Base-by-base conservation (phyloP, 2,113 vertebrate genomes). In the Hylia prasina region DNA sequence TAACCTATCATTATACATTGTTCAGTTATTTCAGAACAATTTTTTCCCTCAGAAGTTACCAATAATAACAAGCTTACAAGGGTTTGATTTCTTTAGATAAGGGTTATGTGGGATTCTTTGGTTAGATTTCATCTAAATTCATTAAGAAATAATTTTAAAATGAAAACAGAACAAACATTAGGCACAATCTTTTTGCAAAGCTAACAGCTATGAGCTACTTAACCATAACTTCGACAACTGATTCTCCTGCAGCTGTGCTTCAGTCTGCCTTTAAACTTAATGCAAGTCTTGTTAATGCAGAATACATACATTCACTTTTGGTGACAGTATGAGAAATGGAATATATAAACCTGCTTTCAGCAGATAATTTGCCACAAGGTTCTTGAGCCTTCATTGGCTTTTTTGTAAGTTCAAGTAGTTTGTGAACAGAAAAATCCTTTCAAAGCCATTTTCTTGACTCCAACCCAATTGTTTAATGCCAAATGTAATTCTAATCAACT, bases 391-490 rank as follows among this genome's bases (percentile, higher is more conserved):
- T 91, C 82, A 71, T 56, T 71, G 81, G 45, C 31, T 89, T 76
- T 75, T 82, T 82, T 82, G 12, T 93, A 79, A 91, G 40, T 93
- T 93, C 81, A 84, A 69, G 66, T 69, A 83, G 71, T 86, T 73
- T 86, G 76, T 0, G 78, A 93, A 72, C 25, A 91, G 81, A 96
- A 87, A 95, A 96, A 93, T 75, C 68, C 66, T 79, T 87, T 89
- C 82, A 89, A 93, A 90, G 86, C 53, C 61, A 28, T 79, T 94
- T 93, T 84, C 53, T 25, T 89, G 89, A 79, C 85, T 96, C 58
- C 39, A 94, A 51, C 22, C 25, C 81, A 95, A 95, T 94, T 93
- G 95, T 56, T n/a, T 87, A 85, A 96, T 77, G 78, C 90, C 94
- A 96, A 96, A 91, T 89, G 65, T 77, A 95, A 75, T 69, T 69